Percentiles rank a stretch among this genome's conserved stretches.
Evolutionary conservation across 1,140 invertebrate genomes (phyloP).

Genomic region (Myzus persicae): DNA sequence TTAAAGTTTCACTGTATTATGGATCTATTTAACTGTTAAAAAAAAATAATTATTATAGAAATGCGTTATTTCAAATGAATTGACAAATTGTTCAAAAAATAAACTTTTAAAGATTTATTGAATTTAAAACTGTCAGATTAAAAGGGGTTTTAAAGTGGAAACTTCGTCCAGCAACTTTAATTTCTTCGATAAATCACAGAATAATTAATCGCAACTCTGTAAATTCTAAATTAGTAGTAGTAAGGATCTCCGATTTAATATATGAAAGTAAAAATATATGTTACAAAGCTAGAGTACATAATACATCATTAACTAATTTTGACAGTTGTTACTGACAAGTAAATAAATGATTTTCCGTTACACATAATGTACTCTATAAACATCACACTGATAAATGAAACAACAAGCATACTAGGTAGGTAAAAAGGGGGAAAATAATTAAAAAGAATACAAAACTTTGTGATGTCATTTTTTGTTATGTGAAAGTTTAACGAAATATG

Average conservation of each 20-base stretch:
- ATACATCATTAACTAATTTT: conserved; percentile 15
- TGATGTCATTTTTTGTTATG: neutral
- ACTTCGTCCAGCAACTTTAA: conserved; percentile 26
- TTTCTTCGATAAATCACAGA: conserved; percentile 28
- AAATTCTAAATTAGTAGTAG: neutral
- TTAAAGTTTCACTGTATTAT: neutral
- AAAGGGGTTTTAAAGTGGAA: conserved; percentile 10
- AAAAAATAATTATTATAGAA: neutral
- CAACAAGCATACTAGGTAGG: neutral
- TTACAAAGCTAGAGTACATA: neutral
- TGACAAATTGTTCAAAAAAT: conserved; percentile 15
- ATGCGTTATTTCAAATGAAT: neutral
- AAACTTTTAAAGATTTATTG: conserved; percentile 31
- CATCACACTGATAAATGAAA: conserved; percentile 5
- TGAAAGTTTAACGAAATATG: neutral
- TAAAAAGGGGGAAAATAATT: neutral
- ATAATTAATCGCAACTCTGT: conserved; percentile 4
- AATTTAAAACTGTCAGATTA: neutral
- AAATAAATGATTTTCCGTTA: conserved; percentile 14
- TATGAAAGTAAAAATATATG: conserved; percentile 19
- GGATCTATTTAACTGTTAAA: neutral
- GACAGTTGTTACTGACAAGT: conserved; percentile 13
- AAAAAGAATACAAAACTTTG: neutral
- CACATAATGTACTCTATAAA: conserved; percentile 7
- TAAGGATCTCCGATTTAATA: neutral